Conservation (phyloP, 2,797 vertebrate species). For the Streptopelia turtur region DNA sequence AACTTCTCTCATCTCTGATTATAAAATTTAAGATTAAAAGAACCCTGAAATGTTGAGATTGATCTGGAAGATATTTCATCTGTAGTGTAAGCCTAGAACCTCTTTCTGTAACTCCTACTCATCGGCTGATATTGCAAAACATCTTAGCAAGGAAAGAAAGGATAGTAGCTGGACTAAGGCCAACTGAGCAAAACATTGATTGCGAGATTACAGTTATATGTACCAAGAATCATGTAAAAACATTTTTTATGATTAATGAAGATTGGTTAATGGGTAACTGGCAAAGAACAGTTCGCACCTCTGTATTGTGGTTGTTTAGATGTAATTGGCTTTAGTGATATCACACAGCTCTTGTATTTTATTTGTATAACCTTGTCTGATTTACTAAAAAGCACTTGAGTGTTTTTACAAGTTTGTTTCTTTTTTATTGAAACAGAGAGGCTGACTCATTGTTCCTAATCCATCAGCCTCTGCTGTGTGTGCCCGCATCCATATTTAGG, state of each 20-base stretch:
- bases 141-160: not conserved
- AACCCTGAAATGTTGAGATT: not conserved
- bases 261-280: slow-evolving; percentile 61
- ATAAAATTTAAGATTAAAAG: not conserved
- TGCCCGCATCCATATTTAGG: not conserved
- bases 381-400: slow-evolving; percentile 46
- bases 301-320: slow-evolving; percentile 23
- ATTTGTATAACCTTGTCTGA: slow-evolving; percentile 66
- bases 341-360: slow-evolving; percentile 19
- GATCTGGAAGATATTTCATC: not conserved
- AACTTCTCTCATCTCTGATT: not conserved
- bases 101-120: not conserved
- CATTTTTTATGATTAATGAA: slow-evolving; percentile 67
- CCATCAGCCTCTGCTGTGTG: not conserved
- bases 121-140: slow-evolving; percentile 36
- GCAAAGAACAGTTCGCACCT: slow-evolving; percentile 62
- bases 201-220: slow-evolving; percentile 11
- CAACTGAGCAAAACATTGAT: slow-evolving; percentile 15
- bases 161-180: slow-evolving; percentile 2
- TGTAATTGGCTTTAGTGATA: slow-evolving; percentile 47
- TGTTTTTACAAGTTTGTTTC: slow-evolving; percentile 59
- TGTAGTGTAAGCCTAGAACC: not conserved
- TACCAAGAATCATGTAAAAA: slow-evolving; percentile 24
- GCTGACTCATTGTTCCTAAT: slow-evolving; percentile 25
- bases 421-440: slow-evolving; percentile 23